Conservation (phyloP, 35 echinoderm and acorn worm genomes). For the Patiria miniata region DNA sequence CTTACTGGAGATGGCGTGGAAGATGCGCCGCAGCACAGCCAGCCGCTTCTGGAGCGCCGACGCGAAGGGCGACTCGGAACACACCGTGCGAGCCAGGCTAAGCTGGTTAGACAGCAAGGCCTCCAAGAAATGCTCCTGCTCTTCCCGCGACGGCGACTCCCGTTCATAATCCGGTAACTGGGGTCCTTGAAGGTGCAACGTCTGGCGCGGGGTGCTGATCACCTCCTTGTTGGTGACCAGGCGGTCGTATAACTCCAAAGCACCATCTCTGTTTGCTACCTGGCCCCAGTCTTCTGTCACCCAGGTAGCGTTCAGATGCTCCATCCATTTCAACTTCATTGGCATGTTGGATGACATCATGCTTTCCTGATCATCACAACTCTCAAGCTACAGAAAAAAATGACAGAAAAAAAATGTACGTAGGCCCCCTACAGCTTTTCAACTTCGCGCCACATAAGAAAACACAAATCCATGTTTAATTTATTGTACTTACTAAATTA, state of each 20-base stretch:
- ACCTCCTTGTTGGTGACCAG: slow-evolving; percentile 97
- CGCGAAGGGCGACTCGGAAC: slow-evolving; percentile 88
- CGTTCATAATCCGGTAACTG: slow-evolving; percentile 97
- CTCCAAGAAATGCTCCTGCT: slow-evolving; percentile 91
- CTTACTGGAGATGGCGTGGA: slow-evolving; percentile 94
- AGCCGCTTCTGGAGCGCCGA: slow-evolving; percentile 80
- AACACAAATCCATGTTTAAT: too few species aligned
- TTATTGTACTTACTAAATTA: too few species aligned
- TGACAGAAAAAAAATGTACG: not conserved
- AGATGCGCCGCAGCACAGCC: slow-evolving; percentile 71
- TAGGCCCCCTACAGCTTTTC: too few species aligned
- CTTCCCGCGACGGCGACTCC: slow-evolving; percentile 79
- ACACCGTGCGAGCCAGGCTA: slow-evolving; percentile 82
- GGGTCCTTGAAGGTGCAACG: slow-evolving; percentile 82
- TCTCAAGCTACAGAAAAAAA: not conserved
- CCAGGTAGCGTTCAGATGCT: slow-evolving; percentile 96
- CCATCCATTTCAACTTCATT: slow-evolving; percentile 98
- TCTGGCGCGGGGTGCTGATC: slow-evolving; percentile 73
- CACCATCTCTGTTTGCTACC: slow-evolving; percentile 85
- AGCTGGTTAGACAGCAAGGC: slow-evolving; percentile 75
- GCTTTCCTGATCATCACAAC: not conserved
- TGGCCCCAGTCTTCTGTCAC: slow-evolving; percentile 88
- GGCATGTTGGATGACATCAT: slow-evolving; percentile 79
- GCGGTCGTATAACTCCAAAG: slow-evolving; percentile 77
- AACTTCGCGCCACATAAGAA: too few species aligned